Percentiles rank a stretch among this genome's conserved stretches.
These are phyloP conservation scores for Diplodus puntazzo DNA, from an alignment of 2,797 vertebrate genomes.

Conservation along the genomic window DNA sequence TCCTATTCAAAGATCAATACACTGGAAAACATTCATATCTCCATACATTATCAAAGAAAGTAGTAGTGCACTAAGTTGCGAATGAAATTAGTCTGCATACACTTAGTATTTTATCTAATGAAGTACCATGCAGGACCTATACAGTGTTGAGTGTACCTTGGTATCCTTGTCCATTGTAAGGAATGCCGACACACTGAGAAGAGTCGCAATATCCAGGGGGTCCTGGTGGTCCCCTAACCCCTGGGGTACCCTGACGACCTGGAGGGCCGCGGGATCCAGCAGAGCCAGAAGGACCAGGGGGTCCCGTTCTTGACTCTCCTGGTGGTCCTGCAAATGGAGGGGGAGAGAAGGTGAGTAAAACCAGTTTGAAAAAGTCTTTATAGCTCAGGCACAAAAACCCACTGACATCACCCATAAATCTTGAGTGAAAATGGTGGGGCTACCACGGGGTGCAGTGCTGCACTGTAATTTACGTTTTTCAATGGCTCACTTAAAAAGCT, in stretches of 20 bases:
- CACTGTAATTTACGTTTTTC: conserved; percentile 81
- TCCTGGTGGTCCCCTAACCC: conserved; percentile 94
- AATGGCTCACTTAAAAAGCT: conserved; percentile 83
- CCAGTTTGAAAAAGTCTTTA: conserved; percentile 24
- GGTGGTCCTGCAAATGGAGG: conserved; percentile 87
- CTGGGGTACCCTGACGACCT: conserved; percentile 93
- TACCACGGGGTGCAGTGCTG: conserved; percentile 54
- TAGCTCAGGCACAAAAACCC: conserved; percentile 37
- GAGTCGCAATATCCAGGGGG: conserved; percentile 98
- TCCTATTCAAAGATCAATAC: neutral
- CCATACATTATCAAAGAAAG: conserved; percentile 72
- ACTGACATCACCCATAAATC: conserved; percentile 75
- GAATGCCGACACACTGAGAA: conserved; percentile 98
- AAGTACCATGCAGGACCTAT: conserved; percentile 69
- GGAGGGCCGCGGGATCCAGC: conserved; percentile 93
- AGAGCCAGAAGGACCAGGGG: conserved; percentile 93
- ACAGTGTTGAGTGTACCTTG: conserved; percentile 88
- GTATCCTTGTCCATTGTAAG: conserved; percentile 99
- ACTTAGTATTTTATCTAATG: conserved; percentile 54
- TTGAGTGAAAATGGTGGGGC: conserved; percentile 64
- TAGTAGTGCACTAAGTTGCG: conserved; percentile 62
- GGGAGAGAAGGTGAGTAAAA: conserved; percentile 24
- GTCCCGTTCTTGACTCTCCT: conserved; percentile 95
- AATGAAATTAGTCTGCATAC: conserved; percentile 74
- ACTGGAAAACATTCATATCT: conserved; percentile 56